Evolutionary conservation across 2,797 vertebrate species (phyloP).

Genomic region (Pitangus sulphuratus): DNA sequence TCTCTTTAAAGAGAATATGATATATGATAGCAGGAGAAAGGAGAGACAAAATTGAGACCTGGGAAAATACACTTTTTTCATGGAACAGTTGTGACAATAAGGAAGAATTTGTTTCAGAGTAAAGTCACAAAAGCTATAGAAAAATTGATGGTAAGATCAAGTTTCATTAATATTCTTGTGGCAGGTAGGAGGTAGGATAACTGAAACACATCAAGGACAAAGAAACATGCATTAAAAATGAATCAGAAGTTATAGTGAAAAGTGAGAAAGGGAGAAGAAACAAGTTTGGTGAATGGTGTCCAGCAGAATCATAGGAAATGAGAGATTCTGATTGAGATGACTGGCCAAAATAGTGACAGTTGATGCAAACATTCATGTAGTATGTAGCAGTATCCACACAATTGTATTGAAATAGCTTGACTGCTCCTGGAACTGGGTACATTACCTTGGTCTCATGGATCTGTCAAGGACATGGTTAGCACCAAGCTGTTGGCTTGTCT

Average conservation of each 20-base stretch:
- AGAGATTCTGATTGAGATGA: not conserved
- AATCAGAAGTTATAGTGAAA: not conserved
- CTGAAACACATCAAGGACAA: not conserved
- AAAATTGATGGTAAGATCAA: not conserved
- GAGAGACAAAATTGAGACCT: not conserved
- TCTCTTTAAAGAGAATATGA: not conserved
- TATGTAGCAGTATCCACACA: not conserved
- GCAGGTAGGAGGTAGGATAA: not conserved
- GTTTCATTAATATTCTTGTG: not conserved
- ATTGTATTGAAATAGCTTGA: not conserved
- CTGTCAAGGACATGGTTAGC: not conserved
- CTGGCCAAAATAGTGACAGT: not conserved
- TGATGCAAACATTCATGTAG: not conserved
- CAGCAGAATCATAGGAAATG: not conserved
- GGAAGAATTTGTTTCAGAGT: not conserved
- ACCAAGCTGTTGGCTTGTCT: not conserved
- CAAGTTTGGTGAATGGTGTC: not conserved
- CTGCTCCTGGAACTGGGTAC: not conserved
- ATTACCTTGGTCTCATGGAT: not conserved
- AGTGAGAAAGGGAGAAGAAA: not conserved
- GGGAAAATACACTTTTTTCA: not conserved
- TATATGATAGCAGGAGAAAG: not conserved
- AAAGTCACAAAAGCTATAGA: not conserved
- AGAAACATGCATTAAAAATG: not conserved
- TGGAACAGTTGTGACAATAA: not conserved